Evolutionary conservation across 2,888 invertebrate species (phyloP), one percentile per base, ranked within the genome.

Genomic region (Chaetogeoica ovagalla): DNA sequence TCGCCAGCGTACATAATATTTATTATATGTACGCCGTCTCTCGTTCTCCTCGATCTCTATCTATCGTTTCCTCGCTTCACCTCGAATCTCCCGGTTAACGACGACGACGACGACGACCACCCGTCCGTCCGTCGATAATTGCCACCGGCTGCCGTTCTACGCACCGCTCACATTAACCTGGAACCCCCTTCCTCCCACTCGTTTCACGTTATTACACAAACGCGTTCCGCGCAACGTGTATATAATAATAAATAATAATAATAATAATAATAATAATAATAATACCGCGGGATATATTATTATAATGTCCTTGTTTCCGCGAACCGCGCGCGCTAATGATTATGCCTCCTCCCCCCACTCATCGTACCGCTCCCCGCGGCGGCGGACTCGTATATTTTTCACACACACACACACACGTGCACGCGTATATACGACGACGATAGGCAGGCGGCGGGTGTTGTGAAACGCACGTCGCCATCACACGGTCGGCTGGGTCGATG

Each of bases 401-500:
- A 74, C 59, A 23, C 66, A 57, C 65, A 57, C 66, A 21, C 59
- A 23, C 66, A 57, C 65, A 57, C 66, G 43, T 57, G 23, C 66
- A 39, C 43, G 39, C 39, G 65, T 66, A 57, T 19, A 23, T 21
- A 23, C 23, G 43, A 69, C 21, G 30, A 52, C 62, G 69, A 77
- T 77, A 62, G 69, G 69, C 68, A 21, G 68, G 69, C 69, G 77
- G 69, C 77, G 77, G 52, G 69, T 69, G 77, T 77, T 77, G 77
- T 69, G 77, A 70, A 79, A 79, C 77, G 30, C 30, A 55, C 77
- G 77, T 70, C 77, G 77, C 77, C 77, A 70, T 79, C 77, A 79
- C 77, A 79, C 77, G 77, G 77, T 77, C 77, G 70, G 77, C 70
- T 70, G 77, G 77, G 77, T 79, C 77, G 76, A 76, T 69, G 75